Base-by-base conservation (phyloP, 2,888 invertebrate species). In the Crioceris asparagi region DNA sequence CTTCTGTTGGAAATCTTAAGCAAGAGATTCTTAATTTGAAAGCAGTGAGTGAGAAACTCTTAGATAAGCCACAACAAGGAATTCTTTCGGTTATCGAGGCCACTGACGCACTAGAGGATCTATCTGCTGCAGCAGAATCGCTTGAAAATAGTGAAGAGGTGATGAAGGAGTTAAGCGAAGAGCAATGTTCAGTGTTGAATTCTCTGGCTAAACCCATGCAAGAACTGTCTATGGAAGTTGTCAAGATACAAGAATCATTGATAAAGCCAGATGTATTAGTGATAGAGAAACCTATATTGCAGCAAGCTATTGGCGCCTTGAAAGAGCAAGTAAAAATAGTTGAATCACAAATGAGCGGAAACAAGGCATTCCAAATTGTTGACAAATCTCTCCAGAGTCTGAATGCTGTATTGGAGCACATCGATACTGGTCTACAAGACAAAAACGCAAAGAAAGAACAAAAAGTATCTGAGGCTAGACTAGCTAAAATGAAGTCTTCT, bases 71-170 rank as follows among this genome's bases (percentile, higher is more conserved):
- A 2, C 49, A 52, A 40, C 43, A 51, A 36, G 55, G 49, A 5
- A 25, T 54, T 21, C n/a, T 50, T 17, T 43, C 45, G 17, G 30
- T 51, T 29, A 19, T 44, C 14, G 46, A 50, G 32, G 30, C 52
- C 19, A 34, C 30, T 17, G 33, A 38, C 33, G 19, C 41, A 3
- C 15, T 43, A 14, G 12, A 12, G 3, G 31, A 23, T 8, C 32
- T 39, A 4, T 31, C 21, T 3, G 18, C 18, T 21, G 21, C 35
- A 18, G n/a, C n/a, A n/a, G n/a, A n/a, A n/a, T n/a, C n/a, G n/a
- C n/a, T n/a, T n/a, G n/a, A n/a, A n/a, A n/a, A n/a, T n/a, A n/a
- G n/a, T 21, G 2, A 37, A 18, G 23, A 15, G 23, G 10, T 18
- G 17, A 39, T 15, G 29, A 16, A 11, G 18, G 29, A 39, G n/a